Evolutionary conservation across 2,113 vertebrate species (phyloP).

Genomic region (Microcebus jonahi): DNA sequence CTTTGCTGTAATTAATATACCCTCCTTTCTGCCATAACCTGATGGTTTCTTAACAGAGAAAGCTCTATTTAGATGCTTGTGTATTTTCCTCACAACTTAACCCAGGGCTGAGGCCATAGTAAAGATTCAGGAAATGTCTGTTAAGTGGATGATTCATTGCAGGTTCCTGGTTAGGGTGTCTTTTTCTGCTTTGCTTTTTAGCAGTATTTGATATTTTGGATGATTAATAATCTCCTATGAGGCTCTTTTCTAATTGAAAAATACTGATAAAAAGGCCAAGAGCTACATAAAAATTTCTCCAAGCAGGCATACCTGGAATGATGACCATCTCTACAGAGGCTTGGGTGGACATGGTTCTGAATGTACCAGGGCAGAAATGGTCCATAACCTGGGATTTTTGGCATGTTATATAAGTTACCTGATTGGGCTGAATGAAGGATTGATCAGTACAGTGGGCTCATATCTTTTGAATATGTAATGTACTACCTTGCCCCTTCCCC

Average conservation of each 20-base stretch:
- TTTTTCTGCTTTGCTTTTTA: conserved; percentile 45
- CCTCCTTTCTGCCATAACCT: not conserved
- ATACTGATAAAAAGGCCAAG: conserved; percentile 37
- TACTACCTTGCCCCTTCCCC: not conserved
- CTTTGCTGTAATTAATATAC: conserved; percentile 31
- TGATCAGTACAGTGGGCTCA: not conserved
- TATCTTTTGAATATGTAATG: not conserved
- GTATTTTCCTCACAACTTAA: conserved; percentile 45
- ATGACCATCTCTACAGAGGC: not conserved
- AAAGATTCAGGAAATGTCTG: conserved; percentile 49
- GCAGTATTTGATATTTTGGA: conserved; percentile 43
- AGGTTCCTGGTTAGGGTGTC: conserved; percentile 6
- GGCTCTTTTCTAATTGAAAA: conserved; percentile 55
- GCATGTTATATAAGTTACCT: not conserved
- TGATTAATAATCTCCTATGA: conserved; percentile 58
- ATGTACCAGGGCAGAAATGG: not conserved
- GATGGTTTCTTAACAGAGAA: not conserved
- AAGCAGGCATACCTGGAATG: not conserved
- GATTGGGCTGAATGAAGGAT: not conserved
- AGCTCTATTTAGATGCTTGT: conserved; percentile 38
- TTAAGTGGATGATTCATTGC: conserved; percentile 47
- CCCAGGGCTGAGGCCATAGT: not conserved
- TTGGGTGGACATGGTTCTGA: not conserved
- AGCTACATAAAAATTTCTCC: conserved; percentile 30
- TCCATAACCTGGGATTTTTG: not conserved